Percentiles rank a stretch among this genome's conserved stretches.
These are phyloP conservation scores for Trachelus iudaicus DNA, from an alignment of 2,888 invertebrate genomes.

Conservation along the genomic window DNA sequence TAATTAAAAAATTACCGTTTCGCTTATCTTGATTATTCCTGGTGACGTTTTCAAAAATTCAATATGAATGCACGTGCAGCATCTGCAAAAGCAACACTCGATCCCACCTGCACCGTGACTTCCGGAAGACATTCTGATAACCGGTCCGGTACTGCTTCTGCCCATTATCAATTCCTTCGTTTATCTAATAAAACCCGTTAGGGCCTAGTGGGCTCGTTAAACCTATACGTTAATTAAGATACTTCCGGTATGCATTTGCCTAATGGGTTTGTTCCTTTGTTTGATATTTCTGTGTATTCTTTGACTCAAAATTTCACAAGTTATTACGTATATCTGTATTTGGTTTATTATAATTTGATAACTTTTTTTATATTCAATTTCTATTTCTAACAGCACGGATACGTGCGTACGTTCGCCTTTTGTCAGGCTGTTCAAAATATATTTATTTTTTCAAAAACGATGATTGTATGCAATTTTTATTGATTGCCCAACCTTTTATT, in stretches of 20 bases:
- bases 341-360: background rate
- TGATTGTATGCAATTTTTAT: background rate
- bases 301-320: background rate
- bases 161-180: slow-evolving; percentile 1
- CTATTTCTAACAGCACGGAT: background rate
- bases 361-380: background rate
- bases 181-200: background rate
- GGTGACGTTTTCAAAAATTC: slow-evolving; percentile 78
- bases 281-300: background rate
- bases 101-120: slow-evolving; percentile 68
- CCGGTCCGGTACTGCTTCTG: slow-evolving; percentile 44
- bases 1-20: slow-evolving; percentile 70
- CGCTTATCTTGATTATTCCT: slow-evolving; percentile 79
- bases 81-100: slow-evolving; percentile 79
- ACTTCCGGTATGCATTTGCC: background rate
- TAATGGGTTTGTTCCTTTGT: background rate
- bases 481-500: background rate
- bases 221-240: background rate
- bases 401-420: background rate
- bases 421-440: background rate
- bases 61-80: slow-evolving; percentile 84
- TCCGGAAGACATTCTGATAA: slow-evolving; percentile 52
- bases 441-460: background rate
- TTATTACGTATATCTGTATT: background rate
- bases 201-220: background rate